Percentiles rank a stretch among this genome's conserved stretches.
These are phyloP conservation scores for Cydia pomonella DNA, from an alignment of 1,140 invertebrate genomes.

Conservation along the genomic window DNA sequence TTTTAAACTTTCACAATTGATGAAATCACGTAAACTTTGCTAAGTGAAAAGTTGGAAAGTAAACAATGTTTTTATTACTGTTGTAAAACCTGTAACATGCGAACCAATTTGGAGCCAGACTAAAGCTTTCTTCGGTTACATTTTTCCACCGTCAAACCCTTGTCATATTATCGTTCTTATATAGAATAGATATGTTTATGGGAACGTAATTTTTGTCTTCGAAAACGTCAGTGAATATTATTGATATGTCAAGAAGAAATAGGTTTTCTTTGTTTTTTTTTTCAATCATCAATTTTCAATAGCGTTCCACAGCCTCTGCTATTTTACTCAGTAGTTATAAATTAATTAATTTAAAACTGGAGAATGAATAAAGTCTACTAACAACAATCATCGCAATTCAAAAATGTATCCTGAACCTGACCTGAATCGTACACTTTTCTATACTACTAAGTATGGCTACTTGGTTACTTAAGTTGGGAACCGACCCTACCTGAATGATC, in stretches of 20 bases:
- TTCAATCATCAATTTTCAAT: no score
- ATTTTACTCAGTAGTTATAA: no score
- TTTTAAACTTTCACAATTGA: slow-evolving; percentile 77
- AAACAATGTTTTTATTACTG: slow-evolving; percentile 10
- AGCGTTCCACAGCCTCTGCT: no score
- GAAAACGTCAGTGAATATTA: neutral
- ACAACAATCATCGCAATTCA: no score
- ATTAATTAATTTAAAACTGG: no score
- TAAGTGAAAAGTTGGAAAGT: slow-evolving; percentile 64
- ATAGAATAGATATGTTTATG: neutral
- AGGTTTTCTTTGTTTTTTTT: neutral
- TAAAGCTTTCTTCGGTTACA: neutral
- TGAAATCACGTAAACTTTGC: slow-evolving; percentile 72
- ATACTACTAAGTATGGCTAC: no score
- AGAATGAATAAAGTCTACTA: no score
- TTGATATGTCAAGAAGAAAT: neutral
- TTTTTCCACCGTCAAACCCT: neutral
- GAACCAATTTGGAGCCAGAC: neutral
- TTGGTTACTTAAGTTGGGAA: no score
- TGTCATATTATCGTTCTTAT: slow-evolving; percentile 3
- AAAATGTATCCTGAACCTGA: no score
- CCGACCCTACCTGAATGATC: no score
- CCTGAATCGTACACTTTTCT: no score
- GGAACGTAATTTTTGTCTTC: neutral
- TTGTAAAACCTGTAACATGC: neutral